These are phyloP conservation scores for Callaeas wilsoni DNA, from an alignment of 2,113 vertebrate genomes.

Conservation along the genomic window DNA sequence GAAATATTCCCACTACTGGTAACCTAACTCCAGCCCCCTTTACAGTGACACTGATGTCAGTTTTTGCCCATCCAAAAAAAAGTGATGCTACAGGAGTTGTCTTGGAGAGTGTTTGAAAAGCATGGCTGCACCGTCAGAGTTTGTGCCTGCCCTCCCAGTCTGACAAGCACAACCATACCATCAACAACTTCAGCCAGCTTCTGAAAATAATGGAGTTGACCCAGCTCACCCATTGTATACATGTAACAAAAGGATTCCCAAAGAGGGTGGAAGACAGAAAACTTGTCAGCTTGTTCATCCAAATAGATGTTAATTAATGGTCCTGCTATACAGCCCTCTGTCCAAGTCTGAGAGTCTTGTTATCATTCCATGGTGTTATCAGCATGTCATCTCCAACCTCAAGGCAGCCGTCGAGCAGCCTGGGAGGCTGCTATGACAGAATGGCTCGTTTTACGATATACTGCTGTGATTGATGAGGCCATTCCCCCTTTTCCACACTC, in stretches of 20 bases:
- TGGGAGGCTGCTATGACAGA: background rate
- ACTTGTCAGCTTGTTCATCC: background rate
- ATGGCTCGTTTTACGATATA: background rate
- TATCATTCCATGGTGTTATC: background rate
- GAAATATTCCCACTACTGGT: background rate
- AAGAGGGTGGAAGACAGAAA: background rate
- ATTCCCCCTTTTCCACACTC: background rate
- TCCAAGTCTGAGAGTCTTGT: background rate
- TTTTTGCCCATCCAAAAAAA: background rate
- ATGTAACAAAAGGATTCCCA: background rate
- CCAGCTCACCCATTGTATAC: background rate
- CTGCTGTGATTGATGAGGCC: background rate
- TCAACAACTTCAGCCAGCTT: background rate
- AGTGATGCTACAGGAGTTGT: background rate
- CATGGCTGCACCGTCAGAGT: fast-evolving
- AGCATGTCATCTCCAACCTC: background rate
- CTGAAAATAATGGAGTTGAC: background rate
- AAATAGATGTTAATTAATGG: background rate
- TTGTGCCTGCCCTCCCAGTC: background rate
- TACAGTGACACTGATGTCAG: background rate
- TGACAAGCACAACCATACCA: background rate
- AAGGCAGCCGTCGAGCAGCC: background rate
- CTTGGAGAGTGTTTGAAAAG: background rate
- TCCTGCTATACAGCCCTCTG: background rate
- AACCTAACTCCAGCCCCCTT: background rate